These are phyloP conservation scores for Eleginops maclovinus DNA, from an alignment of 2,113 vertebrate genomes.

Conservation along the genomic window DNA sequence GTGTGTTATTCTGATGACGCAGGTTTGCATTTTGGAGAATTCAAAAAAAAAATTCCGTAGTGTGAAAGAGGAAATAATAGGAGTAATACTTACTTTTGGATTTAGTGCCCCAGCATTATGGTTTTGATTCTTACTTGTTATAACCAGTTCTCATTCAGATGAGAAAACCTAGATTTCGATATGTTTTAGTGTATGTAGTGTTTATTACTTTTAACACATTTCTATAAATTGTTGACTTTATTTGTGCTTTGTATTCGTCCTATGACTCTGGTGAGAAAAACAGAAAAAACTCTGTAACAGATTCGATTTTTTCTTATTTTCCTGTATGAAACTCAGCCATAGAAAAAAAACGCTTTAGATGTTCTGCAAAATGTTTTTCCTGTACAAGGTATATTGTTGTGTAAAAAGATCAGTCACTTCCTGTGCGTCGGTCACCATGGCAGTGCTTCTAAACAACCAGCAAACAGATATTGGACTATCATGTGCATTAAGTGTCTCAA, in stretches of 20 bases:
- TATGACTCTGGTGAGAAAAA: no score
- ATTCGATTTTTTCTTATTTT: background rate
- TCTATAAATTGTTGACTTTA: no score
- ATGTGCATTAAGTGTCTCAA: no score
- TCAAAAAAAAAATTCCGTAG: no score
- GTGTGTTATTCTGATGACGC: background rate
- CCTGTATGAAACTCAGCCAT: background rate
- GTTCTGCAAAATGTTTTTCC: background rate
- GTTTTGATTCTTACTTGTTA: no score
- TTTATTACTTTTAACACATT: background rate
- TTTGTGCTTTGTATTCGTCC: no score
- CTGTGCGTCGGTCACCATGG: conserved; percentile 25
- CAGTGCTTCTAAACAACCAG: conserved; percentile 21
- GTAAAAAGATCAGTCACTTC: conserved; percentile 16
- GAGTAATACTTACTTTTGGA: background rate
- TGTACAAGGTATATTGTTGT: background rate
- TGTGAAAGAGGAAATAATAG: background rate
- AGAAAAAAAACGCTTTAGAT: background rate
- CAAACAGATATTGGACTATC: no score
- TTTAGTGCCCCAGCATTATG: background rate
- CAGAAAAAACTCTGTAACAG: background rate
- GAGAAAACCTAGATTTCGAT: background rate
- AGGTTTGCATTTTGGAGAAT: background rate
- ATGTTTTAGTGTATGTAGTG: background rate
- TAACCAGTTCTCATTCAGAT: background rate